A percentile compares a stretch with the other conserved stretches of the same genome.
These are phyloP conservation scores for Miltochrista miniata DNA, from an alignment of 2,888 invertebrate species.

Conservation along the genomic window DNA sequence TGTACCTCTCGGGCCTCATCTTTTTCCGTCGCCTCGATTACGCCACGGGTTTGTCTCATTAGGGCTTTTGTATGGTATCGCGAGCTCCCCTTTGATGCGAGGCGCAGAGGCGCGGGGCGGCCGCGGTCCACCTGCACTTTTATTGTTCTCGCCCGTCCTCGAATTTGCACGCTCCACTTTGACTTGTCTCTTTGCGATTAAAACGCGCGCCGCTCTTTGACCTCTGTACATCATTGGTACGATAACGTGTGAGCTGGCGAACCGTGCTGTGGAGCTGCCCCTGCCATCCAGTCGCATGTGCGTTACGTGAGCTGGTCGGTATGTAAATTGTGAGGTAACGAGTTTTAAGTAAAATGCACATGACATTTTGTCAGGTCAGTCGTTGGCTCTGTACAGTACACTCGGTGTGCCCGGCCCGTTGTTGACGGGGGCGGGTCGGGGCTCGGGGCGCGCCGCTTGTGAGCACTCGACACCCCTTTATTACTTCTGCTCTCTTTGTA, in stretches of 20 bases:
- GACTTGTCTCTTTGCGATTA: constrained; percentile 76
- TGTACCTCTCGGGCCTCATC: constrained; percentile 82
- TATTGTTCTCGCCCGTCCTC: constrained; percentile 75
- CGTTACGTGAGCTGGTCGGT: constrained; percentile 13
- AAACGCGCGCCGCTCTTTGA: constrained; percentile 58
- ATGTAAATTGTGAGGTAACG: constrained; percentile 21
- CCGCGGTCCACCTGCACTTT: constrained; percentile 80
- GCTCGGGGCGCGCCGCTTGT: constrained; percentile 39
- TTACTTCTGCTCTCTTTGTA: constrained; percentile 76
- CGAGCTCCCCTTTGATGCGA: constrained; percentile 77
- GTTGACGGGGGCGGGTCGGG: constrained; percentile 36
- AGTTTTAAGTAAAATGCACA: constrained; percentile 29
- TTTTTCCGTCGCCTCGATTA: constrained; percentile 83
- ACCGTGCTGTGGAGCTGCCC: constrained; percentile 10
- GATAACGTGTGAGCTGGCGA: constrained; percentile 43
- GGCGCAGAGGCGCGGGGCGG: constrained; percentile 58
- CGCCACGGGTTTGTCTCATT: constrained; percentile 84
- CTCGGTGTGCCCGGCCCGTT: constrained; percentile 22
- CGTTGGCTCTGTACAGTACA: constrained; percentile 22
- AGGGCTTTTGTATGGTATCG: constrained; percentile 82
- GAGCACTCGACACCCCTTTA: constrained; percentile 77
- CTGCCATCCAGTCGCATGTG: constrained; percentile 1
- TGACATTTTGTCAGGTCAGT: constrained; percentile 27
- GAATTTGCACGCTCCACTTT: constrained; percentile 81
- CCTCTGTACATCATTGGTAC: constrained; percentile 46